These are phyloP conservation scores for Petrocephalus microphthalmus DNA, from an alignment of 2,113 vertebrate species.

Conservation along the genomic window DNA sequence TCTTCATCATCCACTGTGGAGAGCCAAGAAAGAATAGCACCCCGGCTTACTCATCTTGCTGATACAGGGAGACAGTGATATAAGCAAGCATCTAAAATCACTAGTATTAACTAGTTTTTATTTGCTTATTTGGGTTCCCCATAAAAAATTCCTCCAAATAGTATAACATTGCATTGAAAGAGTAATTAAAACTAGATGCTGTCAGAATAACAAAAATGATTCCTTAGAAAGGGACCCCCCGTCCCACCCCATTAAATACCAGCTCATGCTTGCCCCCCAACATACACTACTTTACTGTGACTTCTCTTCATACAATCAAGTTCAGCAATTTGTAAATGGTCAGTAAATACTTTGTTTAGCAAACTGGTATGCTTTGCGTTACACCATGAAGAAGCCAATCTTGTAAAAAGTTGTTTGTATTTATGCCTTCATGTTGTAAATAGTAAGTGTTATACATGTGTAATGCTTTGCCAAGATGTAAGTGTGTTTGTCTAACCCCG, in stretches of 20 bases:
- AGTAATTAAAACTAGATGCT: not conserved
- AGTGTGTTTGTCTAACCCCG: not conserved
- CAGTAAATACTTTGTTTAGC: not conserved
- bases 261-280: not conserved
- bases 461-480: not conserved
- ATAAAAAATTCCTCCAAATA: not conserved
- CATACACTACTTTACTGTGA: not conserved
- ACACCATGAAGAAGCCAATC: not conserved
- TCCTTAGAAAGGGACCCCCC: not conserved
- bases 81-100: not conserved
- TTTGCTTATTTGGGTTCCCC: not conserved
- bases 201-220: not conserved
- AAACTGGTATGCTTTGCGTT: not conserved
- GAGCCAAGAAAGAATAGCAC: constrained; percentile 11
- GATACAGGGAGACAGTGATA: not conserved
- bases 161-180: not conserved
- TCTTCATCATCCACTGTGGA: constrained; percentile 93
- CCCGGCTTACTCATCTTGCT: not conserved
- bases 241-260: not conserved
- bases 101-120: not conserved
- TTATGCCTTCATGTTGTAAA: not conserved
- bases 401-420: not conserved
- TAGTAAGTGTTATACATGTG: not conserved
- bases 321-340: not conserved
- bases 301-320: not conserved